Conservation (phyloP, 2,113 vertebrate species). For the Crocuta crocuta region DNA sequence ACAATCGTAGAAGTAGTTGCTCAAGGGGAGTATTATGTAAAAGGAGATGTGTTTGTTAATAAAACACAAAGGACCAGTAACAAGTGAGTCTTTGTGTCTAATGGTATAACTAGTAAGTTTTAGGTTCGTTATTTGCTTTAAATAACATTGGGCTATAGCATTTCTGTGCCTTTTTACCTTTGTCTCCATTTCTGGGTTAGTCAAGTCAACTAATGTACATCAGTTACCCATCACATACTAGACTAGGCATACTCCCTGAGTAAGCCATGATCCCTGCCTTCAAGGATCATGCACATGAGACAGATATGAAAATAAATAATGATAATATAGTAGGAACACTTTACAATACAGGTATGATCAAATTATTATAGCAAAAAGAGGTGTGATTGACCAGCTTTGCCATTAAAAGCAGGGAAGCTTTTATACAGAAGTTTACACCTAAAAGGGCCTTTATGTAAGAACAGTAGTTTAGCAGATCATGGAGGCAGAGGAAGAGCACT, state of each 20-base stretch:
- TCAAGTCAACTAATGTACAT: neutral
- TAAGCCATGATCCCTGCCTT: neutral
- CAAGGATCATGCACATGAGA: neutral
- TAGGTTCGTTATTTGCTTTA: neutral
- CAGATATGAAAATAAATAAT: neutral
- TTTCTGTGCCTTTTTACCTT: neutral
- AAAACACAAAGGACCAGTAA: neutral
- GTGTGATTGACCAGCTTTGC: neutral
- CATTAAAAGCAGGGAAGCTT: neutral
- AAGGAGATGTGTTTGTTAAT: neutral
- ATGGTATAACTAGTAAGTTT: neutral
- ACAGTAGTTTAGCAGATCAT: neutral
- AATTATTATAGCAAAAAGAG: neutral
- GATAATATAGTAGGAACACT: neutral
- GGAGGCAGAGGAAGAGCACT: neutral
- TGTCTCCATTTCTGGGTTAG: neutral
- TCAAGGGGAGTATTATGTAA: neutral
- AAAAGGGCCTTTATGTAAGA: neutral
- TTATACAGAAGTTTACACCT: neutral
- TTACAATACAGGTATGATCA: neutral
- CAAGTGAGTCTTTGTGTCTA: neutral
- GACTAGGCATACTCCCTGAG: neutral
- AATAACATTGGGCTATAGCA: neutral
- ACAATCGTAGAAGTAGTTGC: neutral
- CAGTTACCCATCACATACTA: neutral